Evolutionary conservation across 2,797 vertebrate species (phyloP), one percentile per base, ranked within the genome.

Genomic region (Glyptemys insculpta): DNA sequence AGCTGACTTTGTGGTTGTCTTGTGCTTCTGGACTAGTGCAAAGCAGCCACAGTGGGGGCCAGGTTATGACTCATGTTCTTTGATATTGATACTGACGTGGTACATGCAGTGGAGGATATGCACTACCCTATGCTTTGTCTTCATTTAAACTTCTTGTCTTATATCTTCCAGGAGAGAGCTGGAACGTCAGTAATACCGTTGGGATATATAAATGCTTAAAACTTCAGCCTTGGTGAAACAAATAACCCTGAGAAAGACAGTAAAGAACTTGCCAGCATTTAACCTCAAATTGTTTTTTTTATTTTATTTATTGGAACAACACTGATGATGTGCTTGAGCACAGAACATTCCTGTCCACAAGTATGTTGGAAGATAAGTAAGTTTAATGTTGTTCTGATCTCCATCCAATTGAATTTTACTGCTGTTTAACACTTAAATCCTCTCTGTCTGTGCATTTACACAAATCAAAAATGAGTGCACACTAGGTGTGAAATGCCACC

Each of bases 141-240:
- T 79, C 93, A 31, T 79, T 95, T 83, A 88, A 95, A 93, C 11
- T 91, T 83, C 6, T 93, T 83, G 2, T 87, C 65, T 53, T 11
- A 91, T 94, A 79, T 81, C 5, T 85, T 94, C 79, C 53, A 89
- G 2, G 1, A 83, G 93, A 91, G 21, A 72, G 5, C n/a, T 62
- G 87, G 19, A 6, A 31, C 37, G 83, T 72, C 27, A 52, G 89
- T 95, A 91, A 91, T 79, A 85, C 27, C 29, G 27, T 44, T 21
- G 3, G 2, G 21, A 4, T 88, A 23, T 92, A 47, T 91, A n/a
- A n/a, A n/a, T n/a, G n/a, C n/a, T n/a, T n/a, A n/a, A n/a, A n/a
- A n/a, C 15, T 27, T 86, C 56, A 94, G 50, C 53, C 11, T 12
- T 62, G 29, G 57, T 62, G 29, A 62, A 62, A 34, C 57, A 62